Percentiles rank a stretch among this genome's conserved stretches.
phyloP scores from a whole-genome alignment of 2,888 invertebrate species.

The Phragmatobia fuliginosa region DNA sequence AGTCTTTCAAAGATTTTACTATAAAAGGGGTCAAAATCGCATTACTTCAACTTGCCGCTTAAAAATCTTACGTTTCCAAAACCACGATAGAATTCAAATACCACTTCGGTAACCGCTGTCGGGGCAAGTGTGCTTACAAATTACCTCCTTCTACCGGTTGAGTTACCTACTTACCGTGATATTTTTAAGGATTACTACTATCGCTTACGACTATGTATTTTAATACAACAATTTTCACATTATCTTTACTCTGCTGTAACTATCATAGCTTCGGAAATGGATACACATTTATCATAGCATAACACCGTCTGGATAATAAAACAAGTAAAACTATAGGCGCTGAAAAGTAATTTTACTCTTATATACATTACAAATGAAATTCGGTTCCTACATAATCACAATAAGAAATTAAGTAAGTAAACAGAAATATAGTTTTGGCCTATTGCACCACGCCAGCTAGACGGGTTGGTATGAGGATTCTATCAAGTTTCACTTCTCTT shows the following conservation, averaged over 20 bases:
- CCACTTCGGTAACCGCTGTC: slow-evolving; percentile 24
- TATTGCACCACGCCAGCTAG: no score
- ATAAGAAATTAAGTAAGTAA: no score
- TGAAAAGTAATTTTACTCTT: no score
- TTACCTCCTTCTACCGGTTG: slow-evolving; percentile 18
- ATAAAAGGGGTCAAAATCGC: slow-evolving; percentile 1
- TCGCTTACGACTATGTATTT: not conserved
- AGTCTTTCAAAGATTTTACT: not conserved
- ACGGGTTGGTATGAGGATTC: no score
- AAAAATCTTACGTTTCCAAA: slow-evolving; percentile 8
- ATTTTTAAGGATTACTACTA: not conserved
- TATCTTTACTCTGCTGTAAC: no score
- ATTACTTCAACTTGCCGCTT: slow-evolving; percentile 2
- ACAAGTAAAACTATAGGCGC: not conserved
- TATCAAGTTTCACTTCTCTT: no score
- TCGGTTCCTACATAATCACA: no score
- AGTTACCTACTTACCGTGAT: slow-evolving; percentile 3
- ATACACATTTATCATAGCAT: no score
- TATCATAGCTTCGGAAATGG: no score
- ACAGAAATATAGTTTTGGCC: no score
- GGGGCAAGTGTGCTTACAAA: slow-evolving; percentile 20
- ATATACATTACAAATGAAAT: no score
- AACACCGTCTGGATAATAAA: not conserved
- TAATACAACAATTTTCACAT: not conserved
- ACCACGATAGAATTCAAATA: slow-evolving; percentile 23